Base-by-base conservation (phyloP, 2,888 invertebrate species). In the Mythimna pallens region DNA sequence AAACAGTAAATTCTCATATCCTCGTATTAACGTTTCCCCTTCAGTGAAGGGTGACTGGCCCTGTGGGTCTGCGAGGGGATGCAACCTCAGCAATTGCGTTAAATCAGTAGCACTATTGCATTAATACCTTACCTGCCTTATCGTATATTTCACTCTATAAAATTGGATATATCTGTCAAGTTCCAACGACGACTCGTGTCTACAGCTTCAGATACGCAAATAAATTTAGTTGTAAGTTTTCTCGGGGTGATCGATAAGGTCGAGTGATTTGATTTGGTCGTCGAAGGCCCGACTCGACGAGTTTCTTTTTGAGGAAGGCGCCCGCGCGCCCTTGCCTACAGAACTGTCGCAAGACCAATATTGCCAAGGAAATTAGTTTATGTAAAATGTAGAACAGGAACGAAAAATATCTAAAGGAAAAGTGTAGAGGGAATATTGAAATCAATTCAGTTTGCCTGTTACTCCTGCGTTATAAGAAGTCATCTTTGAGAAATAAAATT, bases 1-100 rank as follows among this genome's bases (percentile, higher is more conserved):
- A 94, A 95, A 94, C 95, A 94, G 95, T 96, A 96, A 96, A 96
- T 96, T 96, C 95, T 96, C 96, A 96, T 96, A 96, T 95, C 93
- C 95, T 94, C 92, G 90, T 94, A 95, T 96, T 96, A 95, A 92
- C 92, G 91, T 93, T 93, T 94, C 96, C 95, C 95, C 95, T 94
- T 92, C 91, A 88, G 84, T 89, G 90, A 92, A 94, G 96, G 95
- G 95, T 93, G 94, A 92, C 91, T 89, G 85, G 91, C 92, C 92
- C 91, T 91, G 87, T 83, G 76, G 87, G 88, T 88, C 88, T 87
- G 89, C 84, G 85, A 84, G 94, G 95, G 95, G 94, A 92, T 93
- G 94, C 92, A 94, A 94, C 93, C 95, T 95, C 94, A 90, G 94
- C 94, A 91, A 95, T 95, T 94, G 94, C 92, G 93, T 96, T 95